phyloP scores from a whole-genome alignment of 1,140 invertebrate species.

The Drosophila kurseongensis region DNA sequence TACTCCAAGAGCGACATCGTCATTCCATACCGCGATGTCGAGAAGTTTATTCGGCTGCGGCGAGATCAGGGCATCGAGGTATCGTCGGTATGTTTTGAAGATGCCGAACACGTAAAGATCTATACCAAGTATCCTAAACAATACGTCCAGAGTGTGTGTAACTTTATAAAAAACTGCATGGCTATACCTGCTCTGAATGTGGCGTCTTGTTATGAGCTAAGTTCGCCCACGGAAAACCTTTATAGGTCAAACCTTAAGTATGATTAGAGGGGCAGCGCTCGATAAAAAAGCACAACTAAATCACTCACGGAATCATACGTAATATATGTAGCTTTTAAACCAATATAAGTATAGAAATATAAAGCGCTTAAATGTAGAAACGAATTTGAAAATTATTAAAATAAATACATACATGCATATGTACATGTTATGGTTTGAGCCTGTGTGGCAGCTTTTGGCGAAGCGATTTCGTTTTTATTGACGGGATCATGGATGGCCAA shows the following conservation, averaged over 20 bases:
- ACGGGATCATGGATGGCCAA: too few species aligned
- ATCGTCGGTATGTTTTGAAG: constrained; percentile 87
- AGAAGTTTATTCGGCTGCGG: constrained; percentile 87
- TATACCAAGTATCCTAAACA: constrained; percentile 87
- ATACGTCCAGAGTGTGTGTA: constrained; percentile 87
- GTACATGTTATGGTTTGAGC: too few species aligned
- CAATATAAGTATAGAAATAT: too few species aligned
- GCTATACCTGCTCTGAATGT: constrained; percentile 37
- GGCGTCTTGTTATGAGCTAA: not conserved
- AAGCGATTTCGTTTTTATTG: too few species aligned
- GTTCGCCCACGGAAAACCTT: constrained; percentile 10
- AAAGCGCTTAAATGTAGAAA: too few species aligned
- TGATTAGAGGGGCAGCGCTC: constrained; percentile 12
- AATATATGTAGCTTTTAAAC: too few species aligned
- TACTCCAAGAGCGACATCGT: constrained; percentile 90
- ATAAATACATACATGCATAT: too few species aligned
- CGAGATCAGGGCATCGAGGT: constrained; percentile 87
- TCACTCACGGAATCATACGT: too few species aligned
- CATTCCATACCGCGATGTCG: constrained; percentile 87
- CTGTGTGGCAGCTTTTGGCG: too few species aligned
- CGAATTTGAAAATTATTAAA: too few species aligned
- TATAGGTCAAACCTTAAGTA: constrained; percentile 50
- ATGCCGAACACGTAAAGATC: constrained; percentile 90
- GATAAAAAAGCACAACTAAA: not conserved
- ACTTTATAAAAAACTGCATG: constrained; percentile 87